Conservation (phyloP, 2,797 vertebrate species). For the Melanotaenia parkinsoni region DNA sequence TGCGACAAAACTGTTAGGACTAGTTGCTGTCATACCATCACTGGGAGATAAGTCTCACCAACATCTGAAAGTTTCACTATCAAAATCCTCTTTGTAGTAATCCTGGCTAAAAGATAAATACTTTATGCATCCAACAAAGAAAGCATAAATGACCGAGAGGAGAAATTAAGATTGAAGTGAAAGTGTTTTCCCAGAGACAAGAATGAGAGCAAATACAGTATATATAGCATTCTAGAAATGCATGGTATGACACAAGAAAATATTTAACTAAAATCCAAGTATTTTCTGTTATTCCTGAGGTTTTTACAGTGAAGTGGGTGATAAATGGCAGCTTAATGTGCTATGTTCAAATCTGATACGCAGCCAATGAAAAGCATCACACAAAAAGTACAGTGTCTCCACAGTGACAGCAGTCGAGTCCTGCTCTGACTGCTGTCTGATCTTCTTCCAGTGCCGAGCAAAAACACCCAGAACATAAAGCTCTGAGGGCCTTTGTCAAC, state of each 20-base stretch:
- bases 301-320: slow-evolving; percentile 49
- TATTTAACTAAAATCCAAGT: not conserved
- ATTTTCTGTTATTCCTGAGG: not conserved
- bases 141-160: not conserved
- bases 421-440: slow-evolving; percentile 50
- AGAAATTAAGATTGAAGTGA: slow-evolving; percentile 20
- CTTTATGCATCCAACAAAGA: slow-evolving; percentile 8
- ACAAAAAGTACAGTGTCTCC: slow-evolving; percentile 49
- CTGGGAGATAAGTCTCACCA: slow-evolving; percentile 14
- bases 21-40: not conserved
- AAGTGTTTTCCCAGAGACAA: not conserved
- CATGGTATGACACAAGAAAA: not conserved
- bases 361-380: slow-evolving; percentile 43
- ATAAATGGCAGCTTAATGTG: slow-evolving; percentile 42
- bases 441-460: slow-evolving; percentile 55
- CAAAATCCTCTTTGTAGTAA: slow-evolving; percentile 81
- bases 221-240: slow-evolving; percentile 7
- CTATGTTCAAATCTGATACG: slow-evolving; percentile 42
- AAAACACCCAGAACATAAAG: slow-evolving; percentile 74
- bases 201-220: not conserved
- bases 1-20: slow-evolving; percentile 5
- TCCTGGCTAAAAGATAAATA: slow-evolving; percentile 67
- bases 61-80: slow-evolving; percentile 34
- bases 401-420: slow-evolving; percentile 34
- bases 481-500: slow-evolving; percentile 66